Percentiles rank a stretch among this genome's conserved stretches.
Evolutionary conservation across 1,140 invertebrate genomes (phyloP).

Genomic region (Solenopsis fugax): DNA sequence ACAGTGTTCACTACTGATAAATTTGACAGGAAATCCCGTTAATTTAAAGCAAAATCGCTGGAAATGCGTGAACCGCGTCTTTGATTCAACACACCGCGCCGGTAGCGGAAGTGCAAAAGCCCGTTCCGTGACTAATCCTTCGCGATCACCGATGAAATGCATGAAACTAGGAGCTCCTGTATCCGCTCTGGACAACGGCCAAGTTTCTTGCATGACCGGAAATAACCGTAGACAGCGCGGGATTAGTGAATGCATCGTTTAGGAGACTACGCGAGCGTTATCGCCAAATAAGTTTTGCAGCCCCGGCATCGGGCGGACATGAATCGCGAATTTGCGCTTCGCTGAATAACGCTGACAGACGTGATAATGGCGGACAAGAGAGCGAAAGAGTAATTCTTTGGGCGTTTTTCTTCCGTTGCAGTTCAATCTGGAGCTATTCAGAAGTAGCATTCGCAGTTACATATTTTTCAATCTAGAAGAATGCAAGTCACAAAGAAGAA

Average conservation of each 20-base stretch:
- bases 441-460: neutral
- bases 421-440: conserved; percentile 44
- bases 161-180: conserved; percentile 52
- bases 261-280: conserved; percentile 57
- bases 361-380: conserved; percentile 13
- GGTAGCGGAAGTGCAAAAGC: conserved; percentile 56
- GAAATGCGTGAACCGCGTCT: conserved; percentile 17
- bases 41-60: neutral
- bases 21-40: neutral
- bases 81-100: conserved; percentile 23
- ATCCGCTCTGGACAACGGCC: conserved; percentile 65
- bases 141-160: conserved; percentile 66
- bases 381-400: conserved; percentile 14
- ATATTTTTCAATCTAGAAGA: neutral
- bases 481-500: neutral
- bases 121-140: conserved; percentile 65
- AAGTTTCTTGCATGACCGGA: conserved; percentile 71
- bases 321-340: conserved; percentile 57
- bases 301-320: conserved; percentile 17
- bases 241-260: conserved; percentile 68
- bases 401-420: conserved; percentile 24
- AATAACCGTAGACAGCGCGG: conserved; percentile 61
- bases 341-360: conserved; percentile 44
- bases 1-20: too few species aligned
- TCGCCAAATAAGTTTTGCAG: conserved; percentile 65